Percentiles rank a stretch among this genome's conserved stretches.
Evolutionary conservation across 2,113 vertebrate species (phyloP).

Genomic region (Antigone vipio): DNA sequence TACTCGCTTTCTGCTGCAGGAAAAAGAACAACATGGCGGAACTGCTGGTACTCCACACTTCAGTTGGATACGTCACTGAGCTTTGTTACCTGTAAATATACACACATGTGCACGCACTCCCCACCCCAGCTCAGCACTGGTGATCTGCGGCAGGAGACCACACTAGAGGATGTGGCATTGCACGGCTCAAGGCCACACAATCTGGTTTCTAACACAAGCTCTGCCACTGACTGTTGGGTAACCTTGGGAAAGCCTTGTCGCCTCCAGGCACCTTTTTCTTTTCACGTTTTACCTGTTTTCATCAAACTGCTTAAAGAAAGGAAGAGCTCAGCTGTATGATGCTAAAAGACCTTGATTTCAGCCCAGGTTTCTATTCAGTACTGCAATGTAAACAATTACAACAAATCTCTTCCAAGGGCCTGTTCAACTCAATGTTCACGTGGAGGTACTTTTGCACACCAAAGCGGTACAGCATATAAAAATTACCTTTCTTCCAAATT

Average conservation of each 20-base stretch:
- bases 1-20: neutral
- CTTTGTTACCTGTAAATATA: neutral
- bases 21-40: neutral
- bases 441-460: neutral
- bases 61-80: neutral
- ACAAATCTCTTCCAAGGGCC: neutral
- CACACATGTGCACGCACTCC: accelerated
- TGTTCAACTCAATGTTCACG: neutral
- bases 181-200: neutral
- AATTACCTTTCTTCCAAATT: constrained; percentile 16
- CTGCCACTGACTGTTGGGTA: neutral
- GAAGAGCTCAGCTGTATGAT: neutral
- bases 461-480: neutral
- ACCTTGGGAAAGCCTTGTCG: neutral
- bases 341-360: neutral
- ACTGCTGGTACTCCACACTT: neutral
- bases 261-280: neutral
- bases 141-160: neutral
- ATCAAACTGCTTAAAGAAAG: neutral
- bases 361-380: neutral
- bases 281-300: neutral
- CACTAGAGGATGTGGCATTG: neutral
- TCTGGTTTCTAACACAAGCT: neutral
- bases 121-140: neutral
- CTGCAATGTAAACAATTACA: neutral